These are phyloP conservation scores for Hipparchia semele DNA, from an alignment of 2,888 invertebrate species.

Conservation along the genomic window DNA sequence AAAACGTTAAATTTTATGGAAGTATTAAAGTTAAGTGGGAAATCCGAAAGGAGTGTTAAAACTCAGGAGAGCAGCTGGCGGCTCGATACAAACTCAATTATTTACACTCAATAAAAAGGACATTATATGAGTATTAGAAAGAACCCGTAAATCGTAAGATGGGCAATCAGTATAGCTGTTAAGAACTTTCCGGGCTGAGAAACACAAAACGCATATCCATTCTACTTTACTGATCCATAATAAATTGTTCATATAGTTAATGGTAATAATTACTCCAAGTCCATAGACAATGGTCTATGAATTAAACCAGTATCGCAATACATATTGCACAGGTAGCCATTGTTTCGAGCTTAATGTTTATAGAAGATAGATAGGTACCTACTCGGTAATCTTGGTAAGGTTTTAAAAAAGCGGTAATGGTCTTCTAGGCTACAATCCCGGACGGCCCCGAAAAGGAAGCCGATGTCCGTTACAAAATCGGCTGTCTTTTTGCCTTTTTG, in stretches of 20 bases:
- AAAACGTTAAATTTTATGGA: constrained; percentile 75
- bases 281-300: neutral
- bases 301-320: neutral
- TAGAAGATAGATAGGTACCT: too few species aligned
- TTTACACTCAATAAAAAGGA: constrained; percentile 83
- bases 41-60: constrained; percentile 80
- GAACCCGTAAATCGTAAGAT: constrained; percentile 54
- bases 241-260: neutral
- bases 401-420: too few species aligned
- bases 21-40: constrained; percentile 81
- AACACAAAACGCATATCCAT: neutral
- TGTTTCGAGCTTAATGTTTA: neutral
- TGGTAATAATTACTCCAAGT: neutral
- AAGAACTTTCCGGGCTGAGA: neutral
- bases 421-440: too few species aligned
- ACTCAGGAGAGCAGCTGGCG: constrained; percentile 69
- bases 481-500: too few species aligned
- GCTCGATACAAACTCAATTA: constrained; percentile 81
- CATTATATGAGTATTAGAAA: constrained; percentile 79
- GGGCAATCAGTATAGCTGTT: constrained; percentile 1
- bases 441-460: too few species aligned
- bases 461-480: too few species aligned
- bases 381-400: too few species aligned
- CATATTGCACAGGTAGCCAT: neutral
- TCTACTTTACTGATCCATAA: neutral